Evolutionary conservation across 2,797 vertebrate species (phyloP), one percentile per base, ranked within the genome.

Genomic region (Margarornis squamiger): DNA sequence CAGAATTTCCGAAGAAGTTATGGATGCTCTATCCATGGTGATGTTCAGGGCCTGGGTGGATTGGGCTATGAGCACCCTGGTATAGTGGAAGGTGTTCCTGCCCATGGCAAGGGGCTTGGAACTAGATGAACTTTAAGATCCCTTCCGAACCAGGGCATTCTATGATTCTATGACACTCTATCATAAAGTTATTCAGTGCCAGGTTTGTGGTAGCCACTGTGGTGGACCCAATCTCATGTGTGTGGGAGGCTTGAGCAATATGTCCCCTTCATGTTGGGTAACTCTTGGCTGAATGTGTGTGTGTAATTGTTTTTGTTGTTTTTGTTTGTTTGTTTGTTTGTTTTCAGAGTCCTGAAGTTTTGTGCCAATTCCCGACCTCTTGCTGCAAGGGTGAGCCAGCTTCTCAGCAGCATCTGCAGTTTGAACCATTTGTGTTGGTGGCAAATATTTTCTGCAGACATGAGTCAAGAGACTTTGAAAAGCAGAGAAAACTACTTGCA

Each of bases 401-500:
- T 77, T 92, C 79, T 75, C 82, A 92, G 87, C 89, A 93, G 66
- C 89, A 91, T 93, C 87, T 95, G 82, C 59, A 88, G 32, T 94
- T 96, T 84, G 70, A 88, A 51, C 29, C 1, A 0, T 74, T 96
- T 72, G 36, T 21, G 46, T 55, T 90, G 48, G 51, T 59, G 43
- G 73, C 66, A 93, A 52, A 52, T 93, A 70, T 85, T 81, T 92
- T 84, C 41, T 86, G 46, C 66, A 81, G 76, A 55, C 6, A 2
- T 41, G 58, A 86, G 43, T 73, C 51, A 46, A 36, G 73, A 62
- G 73, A 73, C 43, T 84, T 78, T 73, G n/a, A 52, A 77, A 86
- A 90, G n/a, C 26, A 8, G 43, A 57, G 59, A 66, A 71, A 86
- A 59, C 43, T 58, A 45, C 73, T 86, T 86, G 59, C 48, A 75